Base-by-base conservation (phyloP, 2,888 invertebrate species). In the Leuctra nigra region DNA sequence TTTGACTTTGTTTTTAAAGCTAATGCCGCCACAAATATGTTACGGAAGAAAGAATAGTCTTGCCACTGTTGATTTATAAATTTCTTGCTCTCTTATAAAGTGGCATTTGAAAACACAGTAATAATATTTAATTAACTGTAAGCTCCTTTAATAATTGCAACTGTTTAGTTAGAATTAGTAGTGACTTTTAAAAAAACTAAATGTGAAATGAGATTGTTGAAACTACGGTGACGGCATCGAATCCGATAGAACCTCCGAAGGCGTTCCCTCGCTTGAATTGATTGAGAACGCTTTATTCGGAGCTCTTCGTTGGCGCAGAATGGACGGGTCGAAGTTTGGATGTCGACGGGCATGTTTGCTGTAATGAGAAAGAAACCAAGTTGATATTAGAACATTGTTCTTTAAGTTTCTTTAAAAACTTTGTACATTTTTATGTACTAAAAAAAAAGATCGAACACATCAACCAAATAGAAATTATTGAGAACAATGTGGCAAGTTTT, bases 281-380 rank as follows among this genome's bases (percentile, higher is more conserved):
- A 74, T 72, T 38, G 75, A 76, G 63, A 73, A 73, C 29, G 76
- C 73, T 65, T 74, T 68, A 65, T 75, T 73, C 16, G 77, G 75
- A 44, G 76, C 73, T 52, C 77, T 66, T 24, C 77, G 69, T 64
- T 78, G 77, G 57, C 77, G 67, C 55, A 79, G 68, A 61, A 79
- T 75, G 22, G 76, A 74, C 11, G 80, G 78, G 65, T 79, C 77
- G 68, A 81, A 82, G 65, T 81, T 76, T 20, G 81, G 81, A 67
- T 82, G 82, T 59, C 82, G 72, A 54, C 78, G 69, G 4, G 80
- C 81, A 66, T 82, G 82, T 71, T 82, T 82, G 67, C 79, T 81
- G 73, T 24, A 73, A 74, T 59, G 64, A 3, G 35, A 39, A 55
- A 11, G 13, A 3, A 7, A 36, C 36, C 14, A 16, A 16, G 11